A percentile compares a stretch with the other conserved stretches of the same genome.
Evolutionary conservation across 2,888 invertebrate genomes (phyloP).

Genomic region (Lithodes maja): DNA sequence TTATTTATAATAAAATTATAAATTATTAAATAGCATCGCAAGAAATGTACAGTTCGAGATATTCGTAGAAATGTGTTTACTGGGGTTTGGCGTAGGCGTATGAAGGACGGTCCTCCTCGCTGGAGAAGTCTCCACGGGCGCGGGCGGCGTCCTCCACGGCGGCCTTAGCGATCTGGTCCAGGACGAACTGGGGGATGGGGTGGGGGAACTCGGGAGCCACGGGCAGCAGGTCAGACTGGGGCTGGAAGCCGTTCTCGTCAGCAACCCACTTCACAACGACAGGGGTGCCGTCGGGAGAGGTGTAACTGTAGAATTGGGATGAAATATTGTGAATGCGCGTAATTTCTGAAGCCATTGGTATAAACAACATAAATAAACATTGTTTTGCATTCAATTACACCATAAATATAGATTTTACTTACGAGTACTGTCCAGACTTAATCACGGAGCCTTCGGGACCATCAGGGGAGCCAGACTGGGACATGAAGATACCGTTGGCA

Average conservation of each 20-base stretch:
- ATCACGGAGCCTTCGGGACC: neutral
- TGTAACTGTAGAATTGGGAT: neutral
- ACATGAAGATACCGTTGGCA: conserved; percentile 37
- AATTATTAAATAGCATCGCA: no score
- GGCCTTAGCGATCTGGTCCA: neutral
- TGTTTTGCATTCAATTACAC: neutral
- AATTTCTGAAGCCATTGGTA: no score
- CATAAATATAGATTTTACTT: neutral
- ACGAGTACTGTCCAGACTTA: neutral
- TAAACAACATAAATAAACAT: no score
- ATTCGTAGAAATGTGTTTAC: no score
- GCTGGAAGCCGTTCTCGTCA: conserved; percentile 29
- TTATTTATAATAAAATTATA: no score
- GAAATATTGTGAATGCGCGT: no score
- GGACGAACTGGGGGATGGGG: neutral
- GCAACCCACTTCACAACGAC: neutral
- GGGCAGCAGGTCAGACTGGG: conserved; percentile 3
- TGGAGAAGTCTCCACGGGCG: neutral
- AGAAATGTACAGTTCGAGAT: no score
- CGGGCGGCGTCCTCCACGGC: neutral
- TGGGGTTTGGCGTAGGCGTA: no score
- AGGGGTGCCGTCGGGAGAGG: neutral
- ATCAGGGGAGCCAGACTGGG: neutral
- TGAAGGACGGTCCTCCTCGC: neutral
- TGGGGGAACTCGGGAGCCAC: conserved; percentile 8